Base-by-base conservation (phyloP, 2,797 vertebrate genomes). In the Muscicapa striata region DNA sequence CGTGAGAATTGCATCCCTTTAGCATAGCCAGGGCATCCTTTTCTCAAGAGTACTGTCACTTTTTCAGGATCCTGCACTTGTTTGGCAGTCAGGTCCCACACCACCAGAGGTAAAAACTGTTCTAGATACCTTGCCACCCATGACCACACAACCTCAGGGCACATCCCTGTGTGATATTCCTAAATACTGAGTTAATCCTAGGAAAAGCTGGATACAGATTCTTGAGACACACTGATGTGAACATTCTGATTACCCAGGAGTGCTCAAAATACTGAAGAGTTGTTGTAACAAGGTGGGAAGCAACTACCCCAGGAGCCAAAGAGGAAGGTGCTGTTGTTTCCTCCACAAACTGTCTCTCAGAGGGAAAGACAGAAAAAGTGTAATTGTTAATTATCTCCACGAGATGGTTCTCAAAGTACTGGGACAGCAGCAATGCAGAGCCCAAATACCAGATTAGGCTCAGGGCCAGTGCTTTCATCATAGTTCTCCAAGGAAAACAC, bases 351-450 rank as follows among this genome's bases (percentile, higher is more conserved):
- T 18, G 10, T 46, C 27, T 90, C 74, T 93, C 57, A 49, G 66
- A 90, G 49, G 59, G 73, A 70, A 92, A 89, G 46, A 76, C 32
- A 49, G 58, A 87, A 92, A 84, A 93, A 51, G 52, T 94, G 92
- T 48, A 95, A 55, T 96, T 94, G 77, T 96, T 93, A 93, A 90
- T 84, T 87, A 90, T 90, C 95, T 93, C 89, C 92, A 92, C 45
- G 52, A 96, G 94, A 95, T 90, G 94, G 95, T 94, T 96, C 94
- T 81, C 78, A 1, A 90, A 93, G 78, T 84, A 90, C 75, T 92
- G 77, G 91, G 81, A 94, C n/a, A 14, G 91, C 70, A 89, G 89
- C 63, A 93, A 10, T 0, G 1, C 58, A 63, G 40, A 61, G 74
- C 78, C 84, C 75, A 34, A 27, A 72, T 10, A 89, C 30, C 59